Evolutionary conservation across 2,888 invertebrate species (phyloP).

Genomic region (Dromius quadrimaculatus): DNA sequence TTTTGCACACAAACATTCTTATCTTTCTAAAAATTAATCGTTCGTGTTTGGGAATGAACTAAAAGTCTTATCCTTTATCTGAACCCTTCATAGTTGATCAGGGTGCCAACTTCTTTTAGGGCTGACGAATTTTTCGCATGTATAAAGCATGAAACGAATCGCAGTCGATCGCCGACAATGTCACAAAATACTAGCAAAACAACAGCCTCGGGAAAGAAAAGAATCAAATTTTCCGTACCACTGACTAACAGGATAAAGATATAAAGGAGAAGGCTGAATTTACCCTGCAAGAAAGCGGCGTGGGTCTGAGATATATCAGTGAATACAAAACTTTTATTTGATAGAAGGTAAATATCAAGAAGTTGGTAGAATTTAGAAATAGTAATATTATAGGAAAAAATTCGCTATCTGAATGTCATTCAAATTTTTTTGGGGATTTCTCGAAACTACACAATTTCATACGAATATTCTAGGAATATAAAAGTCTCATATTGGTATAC

Average conservation of each 20-base stretch:
- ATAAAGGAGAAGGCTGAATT: no score
- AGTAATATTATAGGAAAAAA: no score
- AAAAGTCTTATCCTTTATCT: neutral
- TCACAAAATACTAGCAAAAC: constrained; percentile 6
- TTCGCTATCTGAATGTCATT: no score
- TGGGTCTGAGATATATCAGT: no score
- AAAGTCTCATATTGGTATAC: no score
- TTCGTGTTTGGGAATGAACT: neutral
- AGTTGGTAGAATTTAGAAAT: no score
- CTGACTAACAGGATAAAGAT: constrained; percentile 37
- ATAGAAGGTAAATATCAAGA: no score
- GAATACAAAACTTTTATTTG: no score
- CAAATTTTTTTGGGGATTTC: no score
- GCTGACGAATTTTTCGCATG: neutral
- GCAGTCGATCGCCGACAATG: neutral
- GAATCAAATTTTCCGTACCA: constrained; percentile 36
- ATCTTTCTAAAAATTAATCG: neutral
- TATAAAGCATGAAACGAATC: neutral
- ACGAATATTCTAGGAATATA: no score
- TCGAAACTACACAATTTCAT: no score
- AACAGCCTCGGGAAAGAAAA: constrained; percentile 9
- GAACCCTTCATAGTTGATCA: neutral
- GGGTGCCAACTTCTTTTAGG: neutral
- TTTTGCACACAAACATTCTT: neutral
- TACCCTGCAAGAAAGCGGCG: no score